Base-by-base conservation (phyloP, 1,140 invertebrate genomes). In the Aphelinus certus region DNA sequence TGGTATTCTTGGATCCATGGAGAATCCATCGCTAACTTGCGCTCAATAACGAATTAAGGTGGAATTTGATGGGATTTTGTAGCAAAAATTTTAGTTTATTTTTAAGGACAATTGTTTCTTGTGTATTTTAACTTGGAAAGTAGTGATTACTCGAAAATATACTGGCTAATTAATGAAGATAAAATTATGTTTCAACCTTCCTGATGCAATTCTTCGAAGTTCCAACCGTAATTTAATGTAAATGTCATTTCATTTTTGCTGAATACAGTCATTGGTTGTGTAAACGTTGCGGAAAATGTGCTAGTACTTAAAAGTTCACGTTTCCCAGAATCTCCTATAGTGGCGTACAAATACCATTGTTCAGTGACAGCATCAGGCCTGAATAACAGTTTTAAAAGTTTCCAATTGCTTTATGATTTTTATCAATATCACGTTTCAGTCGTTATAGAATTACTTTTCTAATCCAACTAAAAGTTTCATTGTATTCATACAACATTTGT, bases 261-360 rank as follows among this genome's bases (percentile, higher is more conserved):
- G 10, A 86, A 85, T 2, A 48, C 10, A 46, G 85, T 74, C 2
- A 76, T 67, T 2, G 84, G 81, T 43, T 84, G 76, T 1, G 78
- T 77, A 65, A 86, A 81, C 1, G 61, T 82, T 0, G 79, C 79
- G 9, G 61, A 81, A 49, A 86, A 82, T 45, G 46, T 71, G 49
- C 80, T 81, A 1, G 53, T 77, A 3, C 77, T 80, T 0, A 84
- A 56, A 26, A 83, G 49, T 66, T 85, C 79, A 4, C 81, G 78
- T 66, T 81, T 86, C 4, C 74, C 75, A 61, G 73, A 66, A 1
- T 75, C 77, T 4, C 78, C 68, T n/a, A 74, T 68, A 1, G 76
- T 77, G 1, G 67, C 77, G 47, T 81, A 81, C 7, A 86, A 47
- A 49, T 82, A 82, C 84, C 84, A 85, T 10, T 81, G 68, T 68